These are phyloP conservation scores for Ptiloglossa arizonensis DNA, from an alignment of 1,140 invertebrate genomes.

Conservation along the genomic window DNA sequence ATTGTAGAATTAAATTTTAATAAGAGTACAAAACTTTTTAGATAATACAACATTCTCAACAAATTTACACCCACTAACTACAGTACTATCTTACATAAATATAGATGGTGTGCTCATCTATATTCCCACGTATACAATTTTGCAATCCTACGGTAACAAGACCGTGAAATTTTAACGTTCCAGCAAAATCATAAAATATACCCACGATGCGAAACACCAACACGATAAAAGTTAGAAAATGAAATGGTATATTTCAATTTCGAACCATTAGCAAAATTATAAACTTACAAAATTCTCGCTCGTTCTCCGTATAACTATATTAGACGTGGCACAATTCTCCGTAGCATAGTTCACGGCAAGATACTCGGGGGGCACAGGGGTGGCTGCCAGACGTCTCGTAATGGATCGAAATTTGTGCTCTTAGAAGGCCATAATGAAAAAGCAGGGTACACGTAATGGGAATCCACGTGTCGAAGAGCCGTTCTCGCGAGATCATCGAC, in stretches of 20 bases:
- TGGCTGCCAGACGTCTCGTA: slow-evolving; percentile 55
- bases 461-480: neutral
- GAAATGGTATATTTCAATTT: slow-evolving; percentile 9
- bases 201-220: neutral
- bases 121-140: too few relatives aligned
- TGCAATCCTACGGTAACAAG: too few relatives aligned
- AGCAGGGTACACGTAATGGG: slow-evolving; percentile 19
- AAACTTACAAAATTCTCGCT: neutral
- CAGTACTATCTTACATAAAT: too few relatives aligned
- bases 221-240: neutral
- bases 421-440: slow-evolving; percentile 63
- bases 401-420: slow-evolving; percentile 70
- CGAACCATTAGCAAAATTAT: neutral
- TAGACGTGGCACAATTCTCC: neutral
- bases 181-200: too few relatives aligned
- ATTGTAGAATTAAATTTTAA: too few relatives aligned
- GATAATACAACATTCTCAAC: too few relatives aligned
- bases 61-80: too few relatives aligned
- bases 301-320: neutral
- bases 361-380: slow-evolving; percentile 48
- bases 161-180: too few relatives aligned
- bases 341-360: neutral
- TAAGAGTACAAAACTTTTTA: too few relatives aligned
- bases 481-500: slow-evolving; percentile 27
- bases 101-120: too few relatives aligned